A percentile compares a stretch with the other conserved stretches of the same genome.
Evolutionary conservation across 2,888 invertebrate species (phyloP).

Genomic region (Gastrophysa polygoni): DNA sequence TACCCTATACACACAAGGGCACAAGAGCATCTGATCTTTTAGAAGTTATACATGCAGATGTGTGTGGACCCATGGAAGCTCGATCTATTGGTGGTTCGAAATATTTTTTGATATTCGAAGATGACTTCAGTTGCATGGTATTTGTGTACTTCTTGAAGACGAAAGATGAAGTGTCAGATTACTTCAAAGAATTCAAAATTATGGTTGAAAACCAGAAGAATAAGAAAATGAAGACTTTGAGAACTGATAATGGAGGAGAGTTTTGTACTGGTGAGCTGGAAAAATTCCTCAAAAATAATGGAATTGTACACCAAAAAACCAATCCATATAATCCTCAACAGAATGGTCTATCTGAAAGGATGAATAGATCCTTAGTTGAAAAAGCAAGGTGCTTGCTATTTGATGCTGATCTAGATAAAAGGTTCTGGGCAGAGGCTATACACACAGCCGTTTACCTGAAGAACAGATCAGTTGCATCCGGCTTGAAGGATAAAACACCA

Average conservation of each 20-base stretch:
- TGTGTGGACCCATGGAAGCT: conserved; percentile 34
- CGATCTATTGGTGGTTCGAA: conserved; percentile 27
- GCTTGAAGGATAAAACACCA: conserved; percentile 7
- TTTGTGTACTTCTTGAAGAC: conserved; percentile 27
- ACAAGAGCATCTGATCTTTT: conserved; percentile 35
- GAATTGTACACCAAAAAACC: too few species aligned
- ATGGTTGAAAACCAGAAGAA: conserved; percentile 7
- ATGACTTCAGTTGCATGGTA: conserved; percentile 24
- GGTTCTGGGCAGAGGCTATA: conserved; percentile 36
- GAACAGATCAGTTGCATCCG: conserved; percentile 9
- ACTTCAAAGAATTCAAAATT: conserved; percentile 7
- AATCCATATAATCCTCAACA: background rate
- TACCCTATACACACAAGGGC: conserved; percentile 37
- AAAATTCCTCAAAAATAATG: too few species aligned
- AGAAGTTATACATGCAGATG: conserved; percentile 43
- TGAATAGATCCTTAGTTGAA: conserved; percentile 33
- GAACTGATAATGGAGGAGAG: background rate
- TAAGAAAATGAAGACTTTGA: conserved; percentile 10
- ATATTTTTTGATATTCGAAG: conserved; percentile 24
- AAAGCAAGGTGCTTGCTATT: conserved; percentile 42
- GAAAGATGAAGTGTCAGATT: conserved; percentile 7
- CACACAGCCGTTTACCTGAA: conserved; percentile 21
- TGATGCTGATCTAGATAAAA: conserved; percentile 36
- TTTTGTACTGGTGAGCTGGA: too few species aligned
- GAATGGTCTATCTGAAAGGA: background rate